Base-by-base conservation (phyloP, 2,113 vertebrate species). In the Panthera leo region DNA sequence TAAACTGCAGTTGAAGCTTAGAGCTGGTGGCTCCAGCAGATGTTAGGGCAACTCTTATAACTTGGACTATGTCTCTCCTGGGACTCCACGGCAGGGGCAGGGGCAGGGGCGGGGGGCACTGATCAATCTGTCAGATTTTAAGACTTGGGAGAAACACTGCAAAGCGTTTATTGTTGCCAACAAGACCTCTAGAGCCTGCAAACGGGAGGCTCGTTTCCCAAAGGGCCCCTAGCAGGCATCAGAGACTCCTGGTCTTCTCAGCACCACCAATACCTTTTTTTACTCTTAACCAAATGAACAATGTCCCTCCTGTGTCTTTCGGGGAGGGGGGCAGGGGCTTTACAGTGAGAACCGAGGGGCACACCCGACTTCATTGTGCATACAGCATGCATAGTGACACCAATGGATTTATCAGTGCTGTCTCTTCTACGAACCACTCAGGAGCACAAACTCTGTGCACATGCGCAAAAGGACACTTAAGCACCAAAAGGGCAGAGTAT, bases 41-140 rank as follows among this genome's bases (percentile, higher is more conserved):
- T 34, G 5, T 10, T 7, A 75, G 25, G 45, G 23, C 19, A 83
- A 68, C 18, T 27, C 29, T n/a, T 75, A 34, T 6, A 61, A 61
- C 48, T 85, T 70, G 21, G 31, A 55, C 84, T 58, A 1, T 4
- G 4, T 61, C 23, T 92, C n/a, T n/a, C 29, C n/a, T 18, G 42
- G 19, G 65, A 78, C 21, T 45, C 13, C 29, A 23, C 3, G 63
- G 27, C 45, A 45, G 10, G 16, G 13, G 8, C 31, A 58, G 48
- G 58, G 65, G 61, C 45, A 45, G 10, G 16, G 13, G 8, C 23
- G 68, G 48, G 51, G 65, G 61, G 25, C 65, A 67, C 14, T 4
- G 19, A 65, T 85, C 65, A 68, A 55, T n/a, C 8, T 82, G 27
- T 82, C 55, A 85, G 71, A 96, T 58, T 92, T 92, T 92, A 65